A percentile compares a stretch with the other conserved stretches of the same genome.
These are phyloP conservation scores for Megamerina dolium DNA, from an alignment of 2,888 invertebrate species.

Conservation along the genomic window DNA sequence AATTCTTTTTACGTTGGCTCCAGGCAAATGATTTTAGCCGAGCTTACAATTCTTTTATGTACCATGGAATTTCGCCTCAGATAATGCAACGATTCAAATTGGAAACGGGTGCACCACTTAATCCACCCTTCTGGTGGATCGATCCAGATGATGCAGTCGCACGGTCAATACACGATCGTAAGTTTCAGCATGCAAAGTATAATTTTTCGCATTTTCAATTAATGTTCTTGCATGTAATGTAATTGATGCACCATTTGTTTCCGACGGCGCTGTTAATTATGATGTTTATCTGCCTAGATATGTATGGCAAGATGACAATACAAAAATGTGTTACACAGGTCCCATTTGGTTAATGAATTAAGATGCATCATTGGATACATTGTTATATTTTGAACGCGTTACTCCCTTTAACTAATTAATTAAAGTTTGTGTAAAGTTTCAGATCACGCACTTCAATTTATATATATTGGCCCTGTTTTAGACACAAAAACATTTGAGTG, in stretches of 20 bases:
- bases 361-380: slow-evolving; percentile 59
- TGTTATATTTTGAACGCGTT: slow-evolving; percentile 62
- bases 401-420: too few species aligned
- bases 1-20: slow-evolving; percentile 67
- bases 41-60: slow-evolving; percentile 69
- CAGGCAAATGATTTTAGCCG: slow-evolving; percentile 70
- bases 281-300: slow-evolving; percentile 73
- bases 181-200: too few species aligned
- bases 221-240: too few species aligned
- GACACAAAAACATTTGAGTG: too few species aligned
- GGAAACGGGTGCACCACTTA: slow-evolving; percentile 62
- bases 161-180: slow-evolving; percentile 55
- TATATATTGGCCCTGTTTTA: too few species aligned
- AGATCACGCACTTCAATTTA: too few species aligned
- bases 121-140: slow-evolving; percentile 81
- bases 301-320: slow-evolving; percentile 62
- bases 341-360: slow-evolving; percentile 60
- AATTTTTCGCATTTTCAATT: too few species aligned
- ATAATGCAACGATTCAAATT: slow-evolving; percentile 60
- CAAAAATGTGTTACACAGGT: slow-evolving; percentile 51
- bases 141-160: slow-evolving; percentile 63
- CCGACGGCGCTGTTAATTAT: slow-evolving; percentile 56
- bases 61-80: slow-evolving; percentile 67
- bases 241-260: slow-evolving; percentile 71
- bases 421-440: too few species aligned